A percentile compares a stretch with the other conserved stretches of the same genome.
Conservation (phyloP, 2,888 invertebrate genomes). For the Uropetala carovei region DNA sequence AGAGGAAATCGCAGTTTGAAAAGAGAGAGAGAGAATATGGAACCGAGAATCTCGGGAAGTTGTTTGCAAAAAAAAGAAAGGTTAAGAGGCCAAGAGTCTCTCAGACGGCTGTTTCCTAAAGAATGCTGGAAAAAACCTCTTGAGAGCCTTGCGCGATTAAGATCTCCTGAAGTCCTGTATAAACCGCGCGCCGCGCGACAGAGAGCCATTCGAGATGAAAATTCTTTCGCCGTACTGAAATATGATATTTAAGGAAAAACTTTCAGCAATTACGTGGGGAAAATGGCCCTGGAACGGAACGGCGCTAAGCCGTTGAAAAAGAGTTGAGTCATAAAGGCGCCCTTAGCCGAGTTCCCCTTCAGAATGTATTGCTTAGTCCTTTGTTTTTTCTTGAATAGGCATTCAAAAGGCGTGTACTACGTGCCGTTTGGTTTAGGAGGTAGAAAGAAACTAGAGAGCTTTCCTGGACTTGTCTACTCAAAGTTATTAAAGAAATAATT, state of each 20-base stretch:
- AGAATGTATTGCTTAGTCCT: too few species aligned
- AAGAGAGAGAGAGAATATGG: neutral
- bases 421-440: too few species aligned
- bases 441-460: too few species aligned
- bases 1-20: neutral
- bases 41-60: neutral
- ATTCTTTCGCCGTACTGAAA: slow-evolving; percentile 14
- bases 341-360: too few species aligned
- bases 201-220: neutral
- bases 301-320: too few species aligned
- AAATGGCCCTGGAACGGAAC: too few species aligned
- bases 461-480: too few species aligned
- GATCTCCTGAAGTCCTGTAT: slow-evolving; percentile 37
- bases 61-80: neutral
- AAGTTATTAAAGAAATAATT: too few species aligned
- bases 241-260: slow-evolving; percentile 26
- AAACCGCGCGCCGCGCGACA: neutral
- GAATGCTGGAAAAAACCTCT: slow-evolving; percentile 32
- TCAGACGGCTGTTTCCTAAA: neutral
- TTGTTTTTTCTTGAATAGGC: too few species aligned
- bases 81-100: neutral
- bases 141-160: slow-evolving; percentile 27
- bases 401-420: too few species aligned
- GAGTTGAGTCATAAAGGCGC: too few species aligned
- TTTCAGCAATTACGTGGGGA: neutral